Base-by-base conservation (phyloP, 2,113 vertebrate genomes). In the Elephantulus edwardii region DNA sequence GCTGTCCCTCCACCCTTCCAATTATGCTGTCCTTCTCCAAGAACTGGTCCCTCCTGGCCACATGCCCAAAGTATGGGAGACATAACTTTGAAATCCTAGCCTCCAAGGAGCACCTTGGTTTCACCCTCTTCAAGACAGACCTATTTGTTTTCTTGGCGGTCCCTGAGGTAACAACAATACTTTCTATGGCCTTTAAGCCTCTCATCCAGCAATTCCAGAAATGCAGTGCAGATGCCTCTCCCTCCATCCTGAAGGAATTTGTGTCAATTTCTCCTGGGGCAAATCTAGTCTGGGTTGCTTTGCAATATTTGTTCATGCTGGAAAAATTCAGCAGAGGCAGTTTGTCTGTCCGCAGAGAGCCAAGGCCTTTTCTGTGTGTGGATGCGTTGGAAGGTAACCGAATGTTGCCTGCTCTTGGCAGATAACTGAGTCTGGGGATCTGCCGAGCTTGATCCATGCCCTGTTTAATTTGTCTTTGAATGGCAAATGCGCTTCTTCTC, bases 381-480 rank as follows among this genome's bases (percentile, higher is more conserved):
- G 95, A 93, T 95, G 84, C 40, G 22, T 92, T 96, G 93, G 92
- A 88, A 96, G 95, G 96, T 97, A 86, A 93, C 79, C 89, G 94
- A 93, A 90, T 94, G 88, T 95, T 97, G 96, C 89, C 97, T 97
- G 96, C 96, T 93, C 52, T 90, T 96, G 93, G 78, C 95, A 97
- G 97, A 97, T 97, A 97, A 97, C 93, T 81, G 91, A 95, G 91
- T 80, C 38, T 86, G 88, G 93, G 86, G 33, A 93, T 94, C 92
- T 94, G 54, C 16, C n/a, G 90, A 88, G 95, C 70, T 3, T 33
- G 10, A 83, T 95, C 93, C 88, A 70, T 97, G 96, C 68, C 86
- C 93, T 95, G 95, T 96, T 95, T 96, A 96, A 96, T 97, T 97
- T 96, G 95, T 92, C 95, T 97, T 96, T 97, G 95, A 97, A 96